Percentiles rank a stretch among this genome's conserved stretches.
Evolutionary conservation across 2,113 vertebrate genomes (phyloP).

Genomic region (Sula dactylatra): DNA sequence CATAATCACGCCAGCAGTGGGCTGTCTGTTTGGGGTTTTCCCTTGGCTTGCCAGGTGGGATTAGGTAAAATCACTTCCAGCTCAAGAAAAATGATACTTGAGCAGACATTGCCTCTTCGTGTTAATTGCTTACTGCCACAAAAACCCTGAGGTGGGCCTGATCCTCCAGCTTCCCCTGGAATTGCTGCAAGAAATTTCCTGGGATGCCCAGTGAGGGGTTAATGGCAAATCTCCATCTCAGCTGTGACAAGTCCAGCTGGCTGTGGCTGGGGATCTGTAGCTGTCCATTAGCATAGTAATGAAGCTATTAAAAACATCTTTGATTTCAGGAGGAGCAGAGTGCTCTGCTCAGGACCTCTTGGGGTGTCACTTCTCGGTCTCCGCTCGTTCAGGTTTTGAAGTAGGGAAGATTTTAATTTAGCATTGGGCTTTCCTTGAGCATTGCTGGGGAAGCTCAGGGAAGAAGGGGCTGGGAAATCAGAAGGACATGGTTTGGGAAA

Average conservation of each 20-base stretch:
- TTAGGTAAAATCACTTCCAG: neutral
- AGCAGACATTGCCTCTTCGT: neutral
- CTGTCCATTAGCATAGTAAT: neutral
- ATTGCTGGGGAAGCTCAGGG: neutral
- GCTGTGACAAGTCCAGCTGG: neutral
- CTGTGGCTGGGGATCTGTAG: neutral
- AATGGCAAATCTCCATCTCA: neutral
- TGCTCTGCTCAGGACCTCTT: neutral
- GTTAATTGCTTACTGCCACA: neutral
- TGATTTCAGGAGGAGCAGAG: neutral
- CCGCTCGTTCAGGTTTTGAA: neutral
- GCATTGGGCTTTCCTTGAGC: neutral
- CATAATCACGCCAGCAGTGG: neutral
- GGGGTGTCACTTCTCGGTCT: accelerated
- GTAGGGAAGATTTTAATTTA: neutral
- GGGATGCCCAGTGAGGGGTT: neutral
- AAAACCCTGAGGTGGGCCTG: neutral
- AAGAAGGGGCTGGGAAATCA: neutral
- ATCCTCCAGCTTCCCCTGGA: neutral
- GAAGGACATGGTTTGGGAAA: neutral
- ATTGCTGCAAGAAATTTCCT: neutral
- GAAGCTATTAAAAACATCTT: neutral
- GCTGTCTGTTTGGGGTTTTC: neutral
- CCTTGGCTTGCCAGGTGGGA: neutral
- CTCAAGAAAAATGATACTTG: neutral